phyloP scores from a whole-genome alignment of 1,140 invertebrate species.

The Meloidogyne exigua region DNA sequence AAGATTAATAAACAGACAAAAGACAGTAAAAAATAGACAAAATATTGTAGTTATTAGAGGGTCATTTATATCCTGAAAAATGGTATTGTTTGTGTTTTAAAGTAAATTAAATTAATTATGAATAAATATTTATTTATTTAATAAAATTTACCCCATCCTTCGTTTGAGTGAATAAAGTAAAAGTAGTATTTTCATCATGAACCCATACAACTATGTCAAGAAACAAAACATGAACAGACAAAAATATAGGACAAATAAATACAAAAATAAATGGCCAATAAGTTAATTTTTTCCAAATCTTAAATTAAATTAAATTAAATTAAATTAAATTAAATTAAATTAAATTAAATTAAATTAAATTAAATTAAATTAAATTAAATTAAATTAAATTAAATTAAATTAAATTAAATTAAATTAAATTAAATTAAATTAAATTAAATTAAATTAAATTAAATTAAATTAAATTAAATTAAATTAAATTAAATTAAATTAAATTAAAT shows the following conservation, averaged over 20 bases:
- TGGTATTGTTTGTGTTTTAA: too few species aligned
- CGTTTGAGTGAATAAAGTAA: background rate
- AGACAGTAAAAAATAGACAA: background rate
- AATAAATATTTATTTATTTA: background rate
- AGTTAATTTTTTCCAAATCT: too few species aligned
- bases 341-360: background rate
- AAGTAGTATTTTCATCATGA: background rate
- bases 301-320: background rate
- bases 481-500: background rate
- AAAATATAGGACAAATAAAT: background rate
- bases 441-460: background rate
- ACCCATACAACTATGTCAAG: background rate
- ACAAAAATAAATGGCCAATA: too few species aligned
- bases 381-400: background rate
- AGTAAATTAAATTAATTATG: too few species aligned
- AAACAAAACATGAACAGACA: background rate
- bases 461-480: background rate
- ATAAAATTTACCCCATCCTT: background rate
- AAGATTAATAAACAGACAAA: conserved; percentile 4
- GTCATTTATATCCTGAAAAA: background rate
- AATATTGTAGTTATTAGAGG: background rate
- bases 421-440: background rate
- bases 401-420: background rate
- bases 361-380: background rate
- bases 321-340: background rate